These are phyloP conservation scores for rat (Rattus norvegicus) DNA, from an alignment of 2,113 vertebrate genomes.

Conservation along the genomic window GRCr8 NC_086020.1:69783001-69783500, in stretches of 20 bases:
- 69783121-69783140: background rate
- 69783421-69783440: fast-evolving
- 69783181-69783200: background rate
- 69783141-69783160: no score
- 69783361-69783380: background rate
- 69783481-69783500: background rate
- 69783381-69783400: background rate
- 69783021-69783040: background rate
- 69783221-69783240: background rate
- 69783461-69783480: background rate
- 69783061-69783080: background rate
- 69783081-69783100: background rate
- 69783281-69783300: background rate
- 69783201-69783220: background rate
- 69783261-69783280: background rate
- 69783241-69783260: background rate
- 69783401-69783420: background rate
- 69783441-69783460: background rate
- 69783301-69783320: background rate
- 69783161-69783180: background rate
- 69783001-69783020: background rate
- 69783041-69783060: background rate
- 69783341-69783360: background rate
- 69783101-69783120: background rate
- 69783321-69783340: background rate